Evolutionary conservation across 2,113 vertebrate species (phyloP), one percentile per base, ranked within the genome.

Genomic region (Xiphophorus maculatus): DNA sequence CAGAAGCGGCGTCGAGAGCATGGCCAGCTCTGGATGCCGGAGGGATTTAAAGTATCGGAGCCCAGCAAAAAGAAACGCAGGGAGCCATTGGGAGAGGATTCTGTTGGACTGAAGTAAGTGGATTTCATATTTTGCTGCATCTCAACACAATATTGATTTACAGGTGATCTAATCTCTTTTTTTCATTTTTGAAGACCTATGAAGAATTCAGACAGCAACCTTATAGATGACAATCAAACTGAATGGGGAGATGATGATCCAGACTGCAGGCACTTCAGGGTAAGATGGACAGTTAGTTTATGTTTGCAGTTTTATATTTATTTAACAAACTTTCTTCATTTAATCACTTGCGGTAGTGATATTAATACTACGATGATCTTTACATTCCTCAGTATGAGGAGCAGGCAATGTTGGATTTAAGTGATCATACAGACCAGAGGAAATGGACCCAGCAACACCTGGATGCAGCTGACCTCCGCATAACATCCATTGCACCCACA

Each of bases 21-120:
- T 42, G 98, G 98, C 13, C 97, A 98, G 93, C 97, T 99, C 0
- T 99, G 98, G 98, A 97, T 98, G 81, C 98, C 98, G 0, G 98
- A 99, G 73, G 98, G 97, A 77, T 99, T 98, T 94, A 97, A 96
- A 90, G 95, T 96, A 80, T 96, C 96, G 0, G 97, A 98, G 76
- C 95, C 97, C 0, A 97, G 95, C 93, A 99, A 98, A 90, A 98
- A 99, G 95, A 98, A 98, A 87, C 95, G 98, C 4, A 94, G 97
- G 29, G 97, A 99, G 35, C 98, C 98, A 0, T 92, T 99, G 0
- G 98, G 98, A 82, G 97, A 99, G 89, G 98, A 99, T 89, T 98
- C 97, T 12, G 97, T 99, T 14, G 97, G 98, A n/a, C 93, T 99
- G 72, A 97, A 96, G 97, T 98, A 88, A 95, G 96, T 93, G 28